A percentile compares a stretch with the other conserved stretches of the same genome.
Conservation (phyloP, 2,888 invertebrate genomes). For the Seladonia tumulorum region DNA sequence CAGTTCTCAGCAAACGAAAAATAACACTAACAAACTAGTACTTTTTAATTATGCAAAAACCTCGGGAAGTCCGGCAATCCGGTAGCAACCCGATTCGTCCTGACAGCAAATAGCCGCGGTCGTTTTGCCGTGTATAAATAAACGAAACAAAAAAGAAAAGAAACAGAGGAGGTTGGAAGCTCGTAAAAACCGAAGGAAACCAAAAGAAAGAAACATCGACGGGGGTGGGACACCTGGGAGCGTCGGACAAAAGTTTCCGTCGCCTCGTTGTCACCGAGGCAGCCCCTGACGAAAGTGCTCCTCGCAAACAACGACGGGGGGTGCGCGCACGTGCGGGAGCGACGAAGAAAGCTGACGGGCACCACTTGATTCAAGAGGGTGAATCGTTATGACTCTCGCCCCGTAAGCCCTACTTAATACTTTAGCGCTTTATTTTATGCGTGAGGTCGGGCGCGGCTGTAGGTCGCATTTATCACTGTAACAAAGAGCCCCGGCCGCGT, state of each 20-base stretch:
- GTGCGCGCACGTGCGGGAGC: slow-evolving; percentile 38
- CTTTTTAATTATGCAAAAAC: neutral
- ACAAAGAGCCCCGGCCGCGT: slow-evolving; percentile 65
- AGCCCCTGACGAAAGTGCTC: slow-evolving; percentile 49
- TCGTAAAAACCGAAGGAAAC: slow-evolving; percentile 19
- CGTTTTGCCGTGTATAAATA: neutral
- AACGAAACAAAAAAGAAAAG: too few species aligned
- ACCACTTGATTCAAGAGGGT: slow-evolving; percentile 78
- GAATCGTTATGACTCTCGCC: slow-evolving; percentile 78
- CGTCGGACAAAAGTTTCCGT: slow-evolving; percentile 71
- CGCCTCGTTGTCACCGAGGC: slow-evolving; percentile 64
- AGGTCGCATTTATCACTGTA: slow-evolving; percentile 74
- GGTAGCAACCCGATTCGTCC: neutral
- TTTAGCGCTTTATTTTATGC: slow-evolving; percentile 77
- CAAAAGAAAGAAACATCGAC: slow-evolving; percentile 30
- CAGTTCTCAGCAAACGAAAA: too few species aligned
- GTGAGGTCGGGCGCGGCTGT: slow-evolving; percentile 64
- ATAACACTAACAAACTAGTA: neutral
- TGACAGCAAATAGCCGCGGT: slow-evolving; percentile 7
- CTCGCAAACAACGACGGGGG: slow-evolving; percentile 19
- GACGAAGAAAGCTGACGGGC: slow-evolving; percentile 59
- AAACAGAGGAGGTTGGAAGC: neutral
- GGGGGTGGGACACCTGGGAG: slow-evolving; percentile 67
- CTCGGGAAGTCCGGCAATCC: neutral
- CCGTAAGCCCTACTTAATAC: slow-evolving; percentile 78